Evolutionary conservation across 2,113 vertebrate species (phyloP).

Genomic region (Triplophysa tibetana): DNA sequence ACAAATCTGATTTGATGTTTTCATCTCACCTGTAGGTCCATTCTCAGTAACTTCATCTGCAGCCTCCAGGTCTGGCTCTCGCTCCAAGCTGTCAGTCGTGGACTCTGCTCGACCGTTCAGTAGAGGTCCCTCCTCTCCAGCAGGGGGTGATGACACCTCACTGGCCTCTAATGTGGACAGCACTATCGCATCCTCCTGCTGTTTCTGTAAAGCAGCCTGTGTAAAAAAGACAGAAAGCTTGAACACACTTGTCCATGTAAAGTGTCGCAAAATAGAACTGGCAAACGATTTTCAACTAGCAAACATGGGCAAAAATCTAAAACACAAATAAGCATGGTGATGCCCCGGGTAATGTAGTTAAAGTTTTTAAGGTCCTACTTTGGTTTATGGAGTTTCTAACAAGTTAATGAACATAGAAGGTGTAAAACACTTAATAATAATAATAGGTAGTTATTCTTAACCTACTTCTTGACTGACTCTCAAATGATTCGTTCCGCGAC

Average conservation of each 20-base stretch:
- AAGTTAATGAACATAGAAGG: no score
- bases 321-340: no score
- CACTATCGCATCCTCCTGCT: conserved; percentile 78
- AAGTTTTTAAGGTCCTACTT: no score
- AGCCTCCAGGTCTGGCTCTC: conserved; percentile 83
- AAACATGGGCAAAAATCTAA: no score
- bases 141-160: conserved; percentile 61
- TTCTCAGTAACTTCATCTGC: conserved; percentile 91
- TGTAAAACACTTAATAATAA: no score
- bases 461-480: no score
- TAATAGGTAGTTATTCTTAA: no score
- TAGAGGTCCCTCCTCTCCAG: conserved; percentile 76
- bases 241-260: background rate
- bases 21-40: conserved; percentile 80
- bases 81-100: conserved; percentile 80
- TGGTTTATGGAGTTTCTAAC: no score
- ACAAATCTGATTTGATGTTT: background rate
- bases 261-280: no score
- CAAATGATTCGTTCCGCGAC: no score
- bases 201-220: conserved; percentile 93
- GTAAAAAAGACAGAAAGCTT: background rate
- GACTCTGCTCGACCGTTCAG: conserved; percentile 87
- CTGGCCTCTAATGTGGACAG: conserved; percentile 73
- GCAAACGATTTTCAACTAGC: no score
- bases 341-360: no score